Evolutionary conservation across 2,888 invertebrate species (phyloP).

Genomic region (Adelphocoris suturalis): DNA sequence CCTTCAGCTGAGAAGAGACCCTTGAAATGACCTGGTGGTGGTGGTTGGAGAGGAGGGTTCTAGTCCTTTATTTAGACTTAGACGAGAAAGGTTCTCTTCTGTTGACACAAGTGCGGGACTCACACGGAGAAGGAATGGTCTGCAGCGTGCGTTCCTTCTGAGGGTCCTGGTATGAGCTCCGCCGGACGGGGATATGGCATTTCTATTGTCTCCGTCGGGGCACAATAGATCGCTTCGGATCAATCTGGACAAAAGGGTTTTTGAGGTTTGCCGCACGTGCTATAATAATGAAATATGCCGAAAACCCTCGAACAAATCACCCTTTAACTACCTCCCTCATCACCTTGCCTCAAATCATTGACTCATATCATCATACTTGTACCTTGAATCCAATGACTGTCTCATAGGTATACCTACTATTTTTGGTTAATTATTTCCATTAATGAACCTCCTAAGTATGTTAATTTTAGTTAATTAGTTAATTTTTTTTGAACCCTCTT

Average conservation of each 20-base stretch:
- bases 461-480: no score
- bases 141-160: neutral
- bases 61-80: slow-evolving; percentile 9
- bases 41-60: neutral
- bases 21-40: slow-evolving; percentile 4
- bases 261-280: neutral
- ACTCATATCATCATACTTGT: no score
- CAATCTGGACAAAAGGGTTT: neutral
- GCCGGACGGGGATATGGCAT: neutral
- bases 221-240: slow-evolving; percentile 1
- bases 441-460: no score
- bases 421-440: no score
- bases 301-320: no score
- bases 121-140: slow-evolving; percentile 8
- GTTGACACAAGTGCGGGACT: slow-evolving; percentile 39
- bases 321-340: no score
- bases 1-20: neutral
- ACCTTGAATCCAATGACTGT: no score
- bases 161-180: neutral
- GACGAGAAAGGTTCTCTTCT: slow-evolving; percentile 1
- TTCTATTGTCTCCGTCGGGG: neutral
- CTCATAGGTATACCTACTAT: no score
- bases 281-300: neutral
- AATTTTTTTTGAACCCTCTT: no score
- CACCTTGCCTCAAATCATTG: no score